These are phyloP conservation scores for Eclectus roratus DNA, from an alignment of 2,113 vertebrate genomes.

Conservation along the genomic window DNA sequence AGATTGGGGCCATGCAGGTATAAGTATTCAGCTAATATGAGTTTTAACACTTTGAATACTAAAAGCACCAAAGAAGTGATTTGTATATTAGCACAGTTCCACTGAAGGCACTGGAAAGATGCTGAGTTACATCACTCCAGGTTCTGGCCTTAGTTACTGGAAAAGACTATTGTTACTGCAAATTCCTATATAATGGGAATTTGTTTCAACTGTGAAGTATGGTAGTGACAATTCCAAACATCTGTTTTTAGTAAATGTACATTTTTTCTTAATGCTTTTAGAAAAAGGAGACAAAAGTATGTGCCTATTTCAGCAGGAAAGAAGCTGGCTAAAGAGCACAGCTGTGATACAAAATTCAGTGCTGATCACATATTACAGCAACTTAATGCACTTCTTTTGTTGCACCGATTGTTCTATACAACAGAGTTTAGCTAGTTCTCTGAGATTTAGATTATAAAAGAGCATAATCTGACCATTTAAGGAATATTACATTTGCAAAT, in stretches of 20 bases:
- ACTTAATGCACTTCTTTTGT: background rate
- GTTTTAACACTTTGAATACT: background rate
- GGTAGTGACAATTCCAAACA: background rate
- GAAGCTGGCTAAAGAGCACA: background rate
- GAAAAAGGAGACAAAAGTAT: background rate
- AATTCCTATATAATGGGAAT: background rate
- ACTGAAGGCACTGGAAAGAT: background rate
- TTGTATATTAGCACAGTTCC: background rate
- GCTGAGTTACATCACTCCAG: background rate
- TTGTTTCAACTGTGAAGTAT: background rate
- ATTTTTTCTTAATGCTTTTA: background rate
- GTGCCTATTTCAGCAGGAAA: background rate
- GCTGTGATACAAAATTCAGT: background rate
- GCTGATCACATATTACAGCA: background rate
- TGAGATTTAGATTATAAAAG: background rate
- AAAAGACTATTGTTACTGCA: background rate
- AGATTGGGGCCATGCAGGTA: background rate
- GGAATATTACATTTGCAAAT: constrained; percentile 1
- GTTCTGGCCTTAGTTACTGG: background rate
- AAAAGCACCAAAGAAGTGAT: background rate
- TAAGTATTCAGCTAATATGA: background rate
- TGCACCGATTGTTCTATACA: background rate
- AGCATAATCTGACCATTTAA: constrained; percentile 3
- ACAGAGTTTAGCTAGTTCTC: background rate
- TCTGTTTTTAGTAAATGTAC: background rate